phyloP scores from a whole-genome alignment of 2,797 vertebrate species.

The Gymnopithys bicolor region DNA sequence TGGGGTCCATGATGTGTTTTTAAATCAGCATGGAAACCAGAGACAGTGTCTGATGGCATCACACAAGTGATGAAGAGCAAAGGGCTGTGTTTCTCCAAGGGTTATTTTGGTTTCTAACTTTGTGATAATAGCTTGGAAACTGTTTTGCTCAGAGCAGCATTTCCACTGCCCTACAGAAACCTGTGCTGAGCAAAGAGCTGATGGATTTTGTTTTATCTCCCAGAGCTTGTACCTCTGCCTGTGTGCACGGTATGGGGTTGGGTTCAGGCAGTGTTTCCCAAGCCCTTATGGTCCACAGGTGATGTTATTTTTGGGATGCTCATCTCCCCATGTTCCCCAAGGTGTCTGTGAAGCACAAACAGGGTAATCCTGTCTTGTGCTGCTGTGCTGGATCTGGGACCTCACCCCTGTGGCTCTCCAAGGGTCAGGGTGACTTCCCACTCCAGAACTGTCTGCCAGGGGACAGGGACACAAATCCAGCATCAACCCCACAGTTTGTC shows the following conservation, averaged over 20 bases:
- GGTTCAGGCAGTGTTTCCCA: not conserved
- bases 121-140: not conserved
- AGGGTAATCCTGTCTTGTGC: not conserved
- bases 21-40: not conserved
- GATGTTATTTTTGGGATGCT: not conserved
- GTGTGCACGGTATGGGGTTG: not conserved
- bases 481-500: not conserved
- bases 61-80: rapidly evolving
- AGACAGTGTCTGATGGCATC: not conserved
- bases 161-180: not conserved
- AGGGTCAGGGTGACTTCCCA: not conserved
- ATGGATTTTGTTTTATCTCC: not conserved
- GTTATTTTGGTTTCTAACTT: not conserved
- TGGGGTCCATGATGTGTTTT: not conserved
- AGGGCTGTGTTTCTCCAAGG: not conserved
- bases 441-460: not conserved
- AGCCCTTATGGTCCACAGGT: not conserved
- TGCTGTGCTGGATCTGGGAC: not conserved
- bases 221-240: not conserved
- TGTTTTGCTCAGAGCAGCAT: not conserved
- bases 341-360: not conserved
- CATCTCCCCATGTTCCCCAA: not conserved
- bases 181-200: not conserved
- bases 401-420: not conserved
- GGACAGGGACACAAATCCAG: not conserved